These are phyloP conservation scores for Chamaea fasciata DNA, from an alignment of 2,113 vertebrate genomes.

Conservation along the genomic window DNA sequence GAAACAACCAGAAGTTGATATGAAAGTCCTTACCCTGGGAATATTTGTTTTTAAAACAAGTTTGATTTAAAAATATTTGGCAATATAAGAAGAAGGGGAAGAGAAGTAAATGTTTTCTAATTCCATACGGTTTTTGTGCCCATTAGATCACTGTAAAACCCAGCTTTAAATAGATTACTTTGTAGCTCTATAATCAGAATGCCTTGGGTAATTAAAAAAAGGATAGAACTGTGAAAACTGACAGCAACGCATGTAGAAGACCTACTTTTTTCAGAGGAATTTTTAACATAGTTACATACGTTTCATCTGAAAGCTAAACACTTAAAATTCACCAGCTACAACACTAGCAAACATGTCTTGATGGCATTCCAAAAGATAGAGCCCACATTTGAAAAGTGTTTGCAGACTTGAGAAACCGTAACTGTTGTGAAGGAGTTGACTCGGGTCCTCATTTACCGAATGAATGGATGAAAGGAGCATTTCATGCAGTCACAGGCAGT, in stretches of 20 bases:
- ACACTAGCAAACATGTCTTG: background rate
- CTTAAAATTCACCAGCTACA: slow-evolving; percentile 1
- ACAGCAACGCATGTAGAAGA: background rate
- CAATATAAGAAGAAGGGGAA: slow-evolving; percentile 13
- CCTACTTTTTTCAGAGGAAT: slow-evolving; percentile 23
- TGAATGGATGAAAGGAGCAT: background rate
- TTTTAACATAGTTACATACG: background rate
- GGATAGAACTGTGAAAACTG: slow-evolving; percentile 15
- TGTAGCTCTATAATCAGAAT: slow-evolving; percentile 37
- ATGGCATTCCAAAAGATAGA: background rate
- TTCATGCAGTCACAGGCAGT: background rate
- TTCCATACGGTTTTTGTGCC: slow-evolving; percentile 17
- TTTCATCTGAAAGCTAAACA: background rate
- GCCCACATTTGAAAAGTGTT: background rate
- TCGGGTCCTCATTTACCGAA: background rate
- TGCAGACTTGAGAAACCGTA: background rate
- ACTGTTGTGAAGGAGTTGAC: background rate
- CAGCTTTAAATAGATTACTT: slow-evolving; percentile 34
- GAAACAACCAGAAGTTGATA: slow-evolving; percentile 9
- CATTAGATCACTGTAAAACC: slow-evolving; percentile 21
- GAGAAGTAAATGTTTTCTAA: slow-evolving; percentile 48
- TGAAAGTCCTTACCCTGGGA: slow-evolving; percentile 36
- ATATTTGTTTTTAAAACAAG: slow-evolving; percentile 54
- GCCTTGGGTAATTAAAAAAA: slow-evolving; percentile 46
- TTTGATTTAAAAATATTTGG: slow-evolving; percentile 36